A percentile compares a stretch with the other conserved stretches of the same genome.
These are phyloP conservation scores for Zelostemma sp. DNA, from an alignment of 1,140 invertebrate species.

Conservation along the genomic window DNA sequence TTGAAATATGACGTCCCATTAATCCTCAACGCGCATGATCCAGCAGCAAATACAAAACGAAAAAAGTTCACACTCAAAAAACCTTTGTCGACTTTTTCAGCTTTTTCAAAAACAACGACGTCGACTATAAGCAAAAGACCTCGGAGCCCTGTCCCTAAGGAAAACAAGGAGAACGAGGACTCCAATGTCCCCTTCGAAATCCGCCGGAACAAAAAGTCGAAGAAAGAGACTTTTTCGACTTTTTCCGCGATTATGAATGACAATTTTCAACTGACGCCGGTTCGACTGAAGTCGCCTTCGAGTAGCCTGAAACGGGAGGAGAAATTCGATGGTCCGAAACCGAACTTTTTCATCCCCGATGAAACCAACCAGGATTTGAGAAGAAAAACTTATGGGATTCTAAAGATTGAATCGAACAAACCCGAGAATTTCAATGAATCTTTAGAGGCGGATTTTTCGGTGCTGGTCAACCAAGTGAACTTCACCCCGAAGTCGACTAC, in stretches of 20 bases:
- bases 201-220: slow-evolving; percentile 16
- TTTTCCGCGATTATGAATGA: slow-evolving; percentile 35
- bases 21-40: slow-evolving; percentile 55
- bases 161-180: slow-evolving; percentile 44
- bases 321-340: neutral
- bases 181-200: slow-evolving; percentile 5
- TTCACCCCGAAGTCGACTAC: slow-evolving; percentile 36
- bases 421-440: too few species aligned
- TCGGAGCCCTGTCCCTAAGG: slow-evolving; percentile 7
- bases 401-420: too few species aligned
- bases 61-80: slow-evolving; percentile 41
- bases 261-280: slow-evolving; percentile 25
- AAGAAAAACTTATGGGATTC: slow-evolving; percentile 52
- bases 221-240: slow-evolving; percentile 17
- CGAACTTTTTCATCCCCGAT: slow-evolving; percentile 7
- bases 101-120: neutral
- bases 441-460: too few species aligned
- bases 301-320: neutral
- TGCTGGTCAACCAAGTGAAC: slow-evolving; percentile 55
- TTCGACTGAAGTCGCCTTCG: neutral
- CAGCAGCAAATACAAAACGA: slow-evolving; percentile 63
- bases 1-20: slow-evolving; percentile 78
- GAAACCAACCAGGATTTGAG: slow-evolving; percentile 33
- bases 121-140: slow-evolving; percentile 21
- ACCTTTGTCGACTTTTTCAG: slow-evolving; percentile 31